Base-by-base conservation (phyloP, 1,140 invertebrate genomes). In the Dreissena rostriformis region DNA sequence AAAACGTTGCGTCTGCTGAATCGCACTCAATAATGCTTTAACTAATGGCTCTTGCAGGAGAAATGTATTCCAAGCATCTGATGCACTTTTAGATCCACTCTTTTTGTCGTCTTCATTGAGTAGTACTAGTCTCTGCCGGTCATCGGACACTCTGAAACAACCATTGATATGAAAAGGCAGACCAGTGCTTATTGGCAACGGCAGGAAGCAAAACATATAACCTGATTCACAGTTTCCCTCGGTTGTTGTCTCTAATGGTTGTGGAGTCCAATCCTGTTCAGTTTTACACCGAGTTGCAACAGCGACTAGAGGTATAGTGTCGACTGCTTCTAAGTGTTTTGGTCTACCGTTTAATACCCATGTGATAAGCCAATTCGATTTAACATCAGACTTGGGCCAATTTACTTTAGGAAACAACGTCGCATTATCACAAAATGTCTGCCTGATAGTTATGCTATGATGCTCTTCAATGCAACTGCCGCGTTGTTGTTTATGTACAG, bases 141-240 rank as follows among this genome's bases (percentile, higher is more conserved):
- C 85, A 22, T 86, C 84, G 4, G 86, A 84, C 11, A 91, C 77
- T 52, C 76, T 76, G 86, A 91, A 91, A 61, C 86, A 72, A 12
- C 86, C 90, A 82, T 91, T 91, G 11, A 91, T 75, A 73, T 90
- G 88, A 68, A 88, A 67, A n/a, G 85, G 86, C 24, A 90, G 77
- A 19, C 86, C 82, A 39, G 85, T 89, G n/a, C 52, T 53, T 14
- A 91, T 86, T 26, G 90, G 86, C 17, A 91, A 70, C 19, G 90
- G 90, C 24, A 91, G 73, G 76, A 86, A 90, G 71, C 88, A 88
- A 86, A 90, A 91, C 7, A 90, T 24, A 57, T 67, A 78, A n/a
- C 79, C 84, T 51, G 55, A 28, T 14, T 66, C 51, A 39, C 70
- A 66, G 70, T 77, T 71, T 51, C 76, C 75, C 19, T 24, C 11